These are phyloP conservation scores for Meliscaeva auricollis DNA, from an alignment of 2,888 invertebrate species.

Conservation along the genomic window DNA sequence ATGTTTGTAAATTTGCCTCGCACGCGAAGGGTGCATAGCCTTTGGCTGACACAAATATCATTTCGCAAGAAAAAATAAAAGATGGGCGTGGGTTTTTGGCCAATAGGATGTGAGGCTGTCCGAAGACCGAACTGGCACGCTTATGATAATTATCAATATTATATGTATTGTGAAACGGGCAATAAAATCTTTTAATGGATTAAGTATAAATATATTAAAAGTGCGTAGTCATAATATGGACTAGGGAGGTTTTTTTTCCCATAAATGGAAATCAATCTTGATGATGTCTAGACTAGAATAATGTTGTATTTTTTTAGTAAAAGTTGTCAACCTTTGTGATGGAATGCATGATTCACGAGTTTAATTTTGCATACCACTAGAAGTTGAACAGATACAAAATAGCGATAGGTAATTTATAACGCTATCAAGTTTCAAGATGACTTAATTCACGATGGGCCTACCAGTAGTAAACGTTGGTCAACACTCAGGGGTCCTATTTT, in stretches of 20 bases:
- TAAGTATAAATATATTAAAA: not conserved
- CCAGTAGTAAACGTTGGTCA: too few relatives aligned
- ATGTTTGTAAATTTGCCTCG: too few relatives aligned
- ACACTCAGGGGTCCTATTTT: too few relatives aligned
- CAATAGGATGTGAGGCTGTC: conserved; percentile 3
- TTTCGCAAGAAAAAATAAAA: not conserved
- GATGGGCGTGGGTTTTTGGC: conserved; percentile 26
- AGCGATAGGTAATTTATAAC: too few relatives aligned
- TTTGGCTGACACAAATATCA: conserved; percentile 20
- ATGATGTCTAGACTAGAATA: not conserved
- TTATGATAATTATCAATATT: conserved; percentile 24
- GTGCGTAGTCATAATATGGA: conserved; percentile 1
- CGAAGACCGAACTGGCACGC: conserved; percentile 3
- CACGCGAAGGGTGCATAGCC: too few relatives aligned
- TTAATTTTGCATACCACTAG: too few relatives aligned
- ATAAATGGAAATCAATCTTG: not conserved
- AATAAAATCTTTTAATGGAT: conserved; percentile 17
- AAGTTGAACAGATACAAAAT: too few relatives aligned
- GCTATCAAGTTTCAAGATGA: too few relatives aligned
- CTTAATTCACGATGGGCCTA: too few relatives aligned
- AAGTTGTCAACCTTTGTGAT: not conserved
- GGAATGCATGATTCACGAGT: too few relatives aligned
- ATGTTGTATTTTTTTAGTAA: not conserved
- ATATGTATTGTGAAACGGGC: not conserved
- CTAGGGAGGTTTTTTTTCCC: not conserved